Percentiles rank a stretch among this genome's conserved stretches.
Evolutionary conservation across 2,113 vertebrate species (phyloP).

Genomic region (Syngnathus floridae): DNA sequence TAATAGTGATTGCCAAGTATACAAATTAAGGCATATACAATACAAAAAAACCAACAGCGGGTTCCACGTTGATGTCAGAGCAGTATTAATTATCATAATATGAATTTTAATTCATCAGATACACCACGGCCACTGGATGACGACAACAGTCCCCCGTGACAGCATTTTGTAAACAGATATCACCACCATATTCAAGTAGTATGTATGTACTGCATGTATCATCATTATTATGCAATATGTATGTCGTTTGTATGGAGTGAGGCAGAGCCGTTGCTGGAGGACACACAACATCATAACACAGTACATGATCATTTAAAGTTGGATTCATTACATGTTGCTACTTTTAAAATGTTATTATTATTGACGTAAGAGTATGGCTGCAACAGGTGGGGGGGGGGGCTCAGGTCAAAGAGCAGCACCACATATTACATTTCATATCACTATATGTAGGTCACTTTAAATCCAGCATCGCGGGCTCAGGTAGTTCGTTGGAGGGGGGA

Average conservation of each 20-base stretch:
- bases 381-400: not conserved
- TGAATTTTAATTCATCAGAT: slow-evolving; percentile 74
- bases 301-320: slow-evolving; percentile 1
- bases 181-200: slow-evolving; percentile 98
- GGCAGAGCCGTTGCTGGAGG: slow-evolving; percentile 48
- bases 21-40: slow-evolving; percentile 97
- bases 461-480: not conserved
- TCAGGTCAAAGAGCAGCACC: not conserved
- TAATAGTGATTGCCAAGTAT: slow-evolving; percentile 98
- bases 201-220: slow-evolving; percentile 70
- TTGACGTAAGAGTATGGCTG: not conserved
- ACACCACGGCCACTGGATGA: slow-evolving; percentile 70
- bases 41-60: slow-evolving; percentile 96
- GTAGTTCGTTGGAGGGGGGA: not conserved
- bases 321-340: not conserved
- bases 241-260: slow-evolving; percentile 64
- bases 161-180: slow-evolving; percentile 94
- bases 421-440: not conserved
- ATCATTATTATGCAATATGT: slow-evolving; percentile 77
- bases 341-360: not conserved
- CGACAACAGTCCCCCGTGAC: slow-evolving; percentile 78
- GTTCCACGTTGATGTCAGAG: slow-evolving; percentile 78
- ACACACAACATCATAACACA: not conserved
- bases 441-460: not conserved
- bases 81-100: slow-evolving; percentile 30